A percentile compares a stretch with the other conserved stretches of the same genome.
Evolutionary conservation across 2,888 invertebrate species (phyloP).

Genomic region (Epinotia brunnichana): DNA sequence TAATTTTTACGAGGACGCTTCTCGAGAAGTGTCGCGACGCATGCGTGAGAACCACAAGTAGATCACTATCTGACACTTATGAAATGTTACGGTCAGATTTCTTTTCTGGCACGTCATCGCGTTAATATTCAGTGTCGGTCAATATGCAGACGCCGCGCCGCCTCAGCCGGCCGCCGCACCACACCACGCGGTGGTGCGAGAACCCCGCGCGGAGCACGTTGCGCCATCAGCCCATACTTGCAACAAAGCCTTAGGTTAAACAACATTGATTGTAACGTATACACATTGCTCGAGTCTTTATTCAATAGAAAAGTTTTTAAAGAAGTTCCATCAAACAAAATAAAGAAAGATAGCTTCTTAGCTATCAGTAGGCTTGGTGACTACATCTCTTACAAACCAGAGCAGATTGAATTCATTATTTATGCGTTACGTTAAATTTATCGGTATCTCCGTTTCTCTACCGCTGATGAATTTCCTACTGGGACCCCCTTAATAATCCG

Average conservation of each 20-base stretch:
- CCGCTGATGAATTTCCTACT: slow-evolving; percentile 17
- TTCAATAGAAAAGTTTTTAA: not conserved
- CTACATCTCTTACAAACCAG: not conserved
- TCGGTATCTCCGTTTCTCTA: not conserved
- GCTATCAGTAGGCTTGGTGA: not conserved
- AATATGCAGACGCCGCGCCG: slow-evolving; percentile 29
- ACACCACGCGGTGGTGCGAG: not conserved
- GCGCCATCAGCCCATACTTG: not conserved
- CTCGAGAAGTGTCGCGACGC: slow-evolving; percentile 43
- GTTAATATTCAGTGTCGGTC: slow-evolving; percentile 37
- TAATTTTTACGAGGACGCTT: slow-evolving; percentile 65
- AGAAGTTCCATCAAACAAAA: not conserved
- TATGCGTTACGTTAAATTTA: not conserved
- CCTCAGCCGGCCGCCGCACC: not conserved
- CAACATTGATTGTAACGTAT: not conserved
- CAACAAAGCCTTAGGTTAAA: slow-evolving; percentile 3
- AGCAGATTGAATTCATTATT: slow-evolving; percentile 1
- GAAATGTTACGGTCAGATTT: slow-evolving; percentile 41
- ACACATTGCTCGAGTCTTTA: not conserved
- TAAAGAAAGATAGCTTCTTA: not conserved
- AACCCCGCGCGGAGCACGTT: not conserved
- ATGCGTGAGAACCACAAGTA: slow-evolving; percentile 41
- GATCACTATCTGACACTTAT: slow-evolving; percentile 43
- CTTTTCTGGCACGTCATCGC: slow-evolving; percentile 40
- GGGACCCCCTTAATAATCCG: slow-evolving; percentile 15